These are phyloP conservation scores for Melanchra persicariae DNA, from an alignment of 2,888 invertebrate genomes.

Conservation along the genomic window DNA sequence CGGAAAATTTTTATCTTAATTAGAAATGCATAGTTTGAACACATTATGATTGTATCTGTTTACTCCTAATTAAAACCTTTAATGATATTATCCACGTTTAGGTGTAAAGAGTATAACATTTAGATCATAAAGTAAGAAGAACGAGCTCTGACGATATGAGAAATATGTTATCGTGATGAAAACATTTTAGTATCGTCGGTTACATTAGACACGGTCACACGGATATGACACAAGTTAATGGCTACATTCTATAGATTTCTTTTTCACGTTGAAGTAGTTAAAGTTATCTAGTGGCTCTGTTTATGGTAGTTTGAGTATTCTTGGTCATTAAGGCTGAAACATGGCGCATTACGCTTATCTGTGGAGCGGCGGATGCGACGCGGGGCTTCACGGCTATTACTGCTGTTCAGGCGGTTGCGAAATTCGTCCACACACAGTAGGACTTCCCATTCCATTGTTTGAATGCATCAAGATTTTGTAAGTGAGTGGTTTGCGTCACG, in stretches of 20 bases:
- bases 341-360: slow-evolving; percentile 67
- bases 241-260: slow-evolving; percentile 56
- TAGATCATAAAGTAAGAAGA: slow-evolving; percentile 24
- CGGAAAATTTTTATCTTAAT: slow-evolving; percentile 10
- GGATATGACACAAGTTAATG: slow-evolving; percentile 57
- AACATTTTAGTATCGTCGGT: slow-evolving; percentile 36
- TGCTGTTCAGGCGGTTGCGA: slow-evolving; percentile 72
- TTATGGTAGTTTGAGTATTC: slow-evolving; percentile 40
- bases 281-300: slow-evolving; percentile 39
- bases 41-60: slow-evolving; percentile 39
- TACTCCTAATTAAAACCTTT: slow-evolving; percentile 38
- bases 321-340: slow-evolving; percentile 50
- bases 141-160: slow-evolving; percentile 27
- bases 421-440: slow-evolving; percentile 76
- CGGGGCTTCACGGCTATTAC: slow-evolving; percentile 65
- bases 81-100: slow-evolving; percentile 11
- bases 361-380: slow-evolving; percentile 71
- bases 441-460: slow-evolving; percentile 84
- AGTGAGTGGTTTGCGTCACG: slow-evolving; percentile 77
- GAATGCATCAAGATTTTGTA: slow-evolving; percentile 80
- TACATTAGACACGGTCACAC: slow-evolving; percentile 51
- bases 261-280: slow-evolving; percentile 50
- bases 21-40: slow-evolving; percentile 16
- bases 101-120: slow-evolving; percentile 17
- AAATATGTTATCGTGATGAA: slow-evolving; percentile 43